Evolutionary conservation across 2,888 invertebrate genomes (phyloP).

Genomic region (Agrenia bidenticulata): DNA sequence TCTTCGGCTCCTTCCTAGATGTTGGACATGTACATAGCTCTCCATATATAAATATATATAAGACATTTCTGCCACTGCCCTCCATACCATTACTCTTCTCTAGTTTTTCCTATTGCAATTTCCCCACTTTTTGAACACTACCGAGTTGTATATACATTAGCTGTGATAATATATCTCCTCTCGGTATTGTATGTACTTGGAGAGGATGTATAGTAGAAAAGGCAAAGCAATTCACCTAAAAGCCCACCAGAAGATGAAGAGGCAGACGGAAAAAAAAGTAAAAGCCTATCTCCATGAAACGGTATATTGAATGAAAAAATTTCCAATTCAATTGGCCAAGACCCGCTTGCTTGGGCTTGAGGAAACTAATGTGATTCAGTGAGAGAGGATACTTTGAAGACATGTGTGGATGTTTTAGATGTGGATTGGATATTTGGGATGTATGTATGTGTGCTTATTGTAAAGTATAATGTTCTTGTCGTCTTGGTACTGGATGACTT

Average conservation of each 20-base stretch:
- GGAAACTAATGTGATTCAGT: conserved; percentile 4
- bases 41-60: neutral
- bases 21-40: neutral
- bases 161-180: too few relatives aligned
- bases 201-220: neutral
- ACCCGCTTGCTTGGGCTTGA: neutral
- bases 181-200: neutral
- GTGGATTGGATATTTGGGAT: too few relatives aligned
- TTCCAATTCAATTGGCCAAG: conserved; percentile 47
- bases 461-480: conserved; percentile 27
- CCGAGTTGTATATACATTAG: too few relatives aligned
- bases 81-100: conserved; percentile 16
- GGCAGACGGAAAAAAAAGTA: conserved; percentile 6
- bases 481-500: conserved; percentile 2
- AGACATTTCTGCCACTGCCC: conserved; percentile 9
- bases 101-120: neutral
- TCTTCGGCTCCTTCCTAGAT: too few relatives aligned
- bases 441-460: conserved; percentile 28
- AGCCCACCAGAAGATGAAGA: conserved; percentile 22
- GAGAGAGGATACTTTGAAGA: conserved; percentile 26
- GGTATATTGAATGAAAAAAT: conserved; percentile 41
- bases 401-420: conserved; percentile 22
- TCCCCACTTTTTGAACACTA: neutral
- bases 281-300: neutral
- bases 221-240: conserved; percentile 42